Evolutionary conservation across 1,140 invertebrate genomes (phyloP).

Genomic region (Uloborus diversus): DNA sequence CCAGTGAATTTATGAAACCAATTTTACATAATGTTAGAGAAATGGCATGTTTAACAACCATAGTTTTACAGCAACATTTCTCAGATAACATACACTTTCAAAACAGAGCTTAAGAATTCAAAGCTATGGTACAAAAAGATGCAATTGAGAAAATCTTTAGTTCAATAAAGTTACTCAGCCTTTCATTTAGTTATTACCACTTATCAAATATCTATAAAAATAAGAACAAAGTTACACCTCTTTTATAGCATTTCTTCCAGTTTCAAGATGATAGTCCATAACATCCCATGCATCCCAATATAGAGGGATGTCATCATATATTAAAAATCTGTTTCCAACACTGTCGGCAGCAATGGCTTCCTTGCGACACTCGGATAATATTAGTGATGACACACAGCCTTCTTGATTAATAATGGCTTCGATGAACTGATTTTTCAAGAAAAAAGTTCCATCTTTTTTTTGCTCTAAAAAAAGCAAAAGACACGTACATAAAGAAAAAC

Average conservation of each 20-base stretch:
- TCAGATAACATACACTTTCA: too few species aligned
- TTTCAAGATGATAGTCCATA: constrained; percentile 71
- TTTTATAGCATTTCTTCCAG: constrained; percentile 60
- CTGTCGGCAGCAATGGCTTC: constrained; percentile 62
- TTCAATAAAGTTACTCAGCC: background rate
- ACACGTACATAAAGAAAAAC: background rate
- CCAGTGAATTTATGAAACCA: too few species aligned
- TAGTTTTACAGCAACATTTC: too few species aligned
- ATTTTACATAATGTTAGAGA: too few species aligned
- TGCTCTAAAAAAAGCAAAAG: constrained; percentile 18
- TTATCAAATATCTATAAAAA: too few species aligned
- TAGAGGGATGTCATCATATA: constrained; percentile 70
- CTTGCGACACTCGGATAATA: constrained; percentile 58
- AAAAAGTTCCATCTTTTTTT: constrained; percentile 52
- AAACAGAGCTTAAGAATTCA: too few species aligned
- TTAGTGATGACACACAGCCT: constrained; percentile 59
- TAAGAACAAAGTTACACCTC: too few species aligned
- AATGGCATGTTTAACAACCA: too few species aligned
- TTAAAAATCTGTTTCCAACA: constrained; percentile 66
- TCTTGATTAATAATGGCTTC: constrained; percentile 53
- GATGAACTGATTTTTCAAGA: constrained; percentile 54
- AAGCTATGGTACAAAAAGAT: background rate
- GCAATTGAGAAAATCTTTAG: background rate
- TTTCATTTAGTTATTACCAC: background rate
- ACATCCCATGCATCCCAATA: constrained; percentile 73